These are phyloP conservation scores for Gibbula magus DNA, from an alignment of 2,888 invertebrate species.

Conservation along the genomic window DNA sequence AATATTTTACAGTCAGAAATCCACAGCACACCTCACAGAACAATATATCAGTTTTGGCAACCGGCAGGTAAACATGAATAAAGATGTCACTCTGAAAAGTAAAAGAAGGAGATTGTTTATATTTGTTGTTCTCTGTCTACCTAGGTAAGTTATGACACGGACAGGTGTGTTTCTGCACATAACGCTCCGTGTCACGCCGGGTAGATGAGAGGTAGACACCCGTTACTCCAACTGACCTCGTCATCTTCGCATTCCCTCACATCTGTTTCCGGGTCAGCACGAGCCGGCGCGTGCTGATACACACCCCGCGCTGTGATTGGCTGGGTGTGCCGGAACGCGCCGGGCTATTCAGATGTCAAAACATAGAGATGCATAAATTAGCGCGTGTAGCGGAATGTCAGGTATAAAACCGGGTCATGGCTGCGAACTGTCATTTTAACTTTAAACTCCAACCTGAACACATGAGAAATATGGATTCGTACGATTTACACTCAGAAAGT, in stretches of 20 bases:
- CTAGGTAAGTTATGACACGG: too few species aligned
- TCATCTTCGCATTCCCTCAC: not conserved
- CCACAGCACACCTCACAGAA: too few species aligned
- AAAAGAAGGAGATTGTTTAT: too few species aligned
- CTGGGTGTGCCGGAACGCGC: conserved; percentile 26
- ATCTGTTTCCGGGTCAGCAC: conserved; percentile 1
- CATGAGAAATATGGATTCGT: not conserved
- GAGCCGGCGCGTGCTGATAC: not conserved
- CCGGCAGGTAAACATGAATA: too few species aligned
- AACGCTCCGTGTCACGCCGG: too few species aligned
- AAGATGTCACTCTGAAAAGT: too few species aligned
- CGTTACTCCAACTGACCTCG: too few species aligned
- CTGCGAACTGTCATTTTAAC: not conserved
- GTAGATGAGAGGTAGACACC: too few species aligned
- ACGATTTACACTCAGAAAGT: not conserved
- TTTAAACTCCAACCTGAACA: not conserved
- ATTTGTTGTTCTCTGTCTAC: too few species aligned
- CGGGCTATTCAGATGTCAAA: conserved; percentile 21
- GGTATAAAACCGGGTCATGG: conserved; percentile 1
- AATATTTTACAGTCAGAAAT: too few species aligned
- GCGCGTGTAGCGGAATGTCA: not conserved
- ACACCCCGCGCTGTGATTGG: conserved; percentile 26
- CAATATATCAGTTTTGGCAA: too few species aligned
- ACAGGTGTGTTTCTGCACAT: too few species aligned
- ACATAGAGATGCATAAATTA: conserved; percentile 3